A percentile compares a stretch with the other conserved stretches of the same genome.
Conservation (phyloP, 2,888 invertebrate genomes). For the Tetranychus truncatus region DNA sequence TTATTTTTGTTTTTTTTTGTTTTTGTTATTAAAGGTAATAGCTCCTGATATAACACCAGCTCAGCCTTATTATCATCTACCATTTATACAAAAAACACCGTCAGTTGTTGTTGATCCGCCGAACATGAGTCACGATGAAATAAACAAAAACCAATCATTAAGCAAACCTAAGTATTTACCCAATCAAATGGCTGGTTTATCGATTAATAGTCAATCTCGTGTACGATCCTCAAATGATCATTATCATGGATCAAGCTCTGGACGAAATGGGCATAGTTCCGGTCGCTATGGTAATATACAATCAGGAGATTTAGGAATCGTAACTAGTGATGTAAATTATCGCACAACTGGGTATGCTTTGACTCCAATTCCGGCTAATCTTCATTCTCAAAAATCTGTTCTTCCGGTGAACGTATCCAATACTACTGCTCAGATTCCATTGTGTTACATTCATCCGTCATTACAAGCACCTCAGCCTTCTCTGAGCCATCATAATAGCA, state of each 20-base stretch:
- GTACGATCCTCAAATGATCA: background rate
- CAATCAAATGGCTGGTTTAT: background rate
- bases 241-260: background rate
- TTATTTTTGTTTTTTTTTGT: background rate
- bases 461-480: background rate
- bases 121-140: background rate
- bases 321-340: background rate
- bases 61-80: conserved; percentile 4
- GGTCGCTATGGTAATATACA: background rate
- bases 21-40: background rate
- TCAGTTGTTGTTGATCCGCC: background rate
- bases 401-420: conserved; percentile 1
- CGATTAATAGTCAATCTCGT: background rate
- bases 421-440: background rate
- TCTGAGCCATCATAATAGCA: background rate
- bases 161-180: background rate
- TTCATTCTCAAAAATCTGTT: conserved; percentile 2
- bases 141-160: background rate
- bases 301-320: background rate
- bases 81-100: background rate
- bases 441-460: conserved; percentile 2
- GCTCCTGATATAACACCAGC: background rate
- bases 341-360: background rate
- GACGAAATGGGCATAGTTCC: background rate
- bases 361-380: background rate